Conservation (phyloP, 2,113 vertebrate species). For the Myocastor coypus region DNA sequence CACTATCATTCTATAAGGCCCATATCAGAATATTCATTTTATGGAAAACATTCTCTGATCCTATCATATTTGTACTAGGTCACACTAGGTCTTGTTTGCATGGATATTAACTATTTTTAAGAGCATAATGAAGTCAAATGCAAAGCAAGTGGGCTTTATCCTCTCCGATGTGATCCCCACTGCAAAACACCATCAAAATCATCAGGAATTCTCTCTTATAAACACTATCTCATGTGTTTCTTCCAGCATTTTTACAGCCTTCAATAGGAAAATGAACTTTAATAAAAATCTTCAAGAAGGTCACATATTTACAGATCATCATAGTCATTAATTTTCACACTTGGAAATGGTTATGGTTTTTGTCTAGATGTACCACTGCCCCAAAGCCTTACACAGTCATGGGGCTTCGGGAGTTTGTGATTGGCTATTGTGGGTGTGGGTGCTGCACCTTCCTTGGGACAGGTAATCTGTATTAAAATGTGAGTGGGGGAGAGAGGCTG, state of each 20-base stretch:
- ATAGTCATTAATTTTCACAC: background rate
- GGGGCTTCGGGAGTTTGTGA: too few species aligned
- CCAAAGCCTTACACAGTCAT: too few species aligned
- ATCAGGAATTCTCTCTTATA: background rate
- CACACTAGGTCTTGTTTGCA: background rate
- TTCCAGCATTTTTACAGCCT: background rate
- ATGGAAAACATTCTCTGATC: background rate
- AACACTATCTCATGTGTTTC: background rate
- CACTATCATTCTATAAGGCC: background rate
- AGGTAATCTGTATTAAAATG: too few species aligned
- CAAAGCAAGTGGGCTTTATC: background rate
- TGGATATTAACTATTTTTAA: background rate
- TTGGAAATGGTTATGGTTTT: background rate
- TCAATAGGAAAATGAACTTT: background rate
- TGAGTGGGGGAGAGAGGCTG: too few species aligned
- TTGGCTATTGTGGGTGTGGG: too few species aligned
- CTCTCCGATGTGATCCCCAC: background rate
- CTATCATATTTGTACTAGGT: background rate
- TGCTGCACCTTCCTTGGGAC: too few species aligned
- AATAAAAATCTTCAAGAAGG: background rate
- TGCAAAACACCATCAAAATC: background rate
- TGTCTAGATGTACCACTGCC: too few species aligned
- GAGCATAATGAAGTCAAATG: background rate
- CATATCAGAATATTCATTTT: background rate
- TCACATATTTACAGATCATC: background rate